These are phyloP conservation scores for Anodontia alba DNA, from an alignment of 2,888 invertebrate genomes.

Conservation along the genomic window DNA sequence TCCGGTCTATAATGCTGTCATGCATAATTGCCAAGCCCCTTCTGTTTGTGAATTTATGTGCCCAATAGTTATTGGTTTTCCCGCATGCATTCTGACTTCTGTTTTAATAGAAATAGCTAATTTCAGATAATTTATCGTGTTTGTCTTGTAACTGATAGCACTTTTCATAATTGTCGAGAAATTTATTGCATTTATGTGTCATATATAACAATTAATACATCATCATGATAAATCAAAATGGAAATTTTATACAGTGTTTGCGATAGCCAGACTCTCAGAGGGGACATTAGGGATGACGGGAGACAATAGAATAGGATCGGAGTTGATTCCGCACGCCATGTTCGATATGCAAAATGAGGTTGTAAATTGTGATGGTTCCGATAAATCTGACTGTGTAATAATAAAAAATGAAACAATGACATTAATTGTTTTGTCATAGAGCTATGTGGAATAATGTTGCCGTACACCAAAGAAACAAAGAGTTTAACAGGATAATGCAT, in stretches of 20 bases:
- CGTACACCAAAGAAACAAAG: neutral
- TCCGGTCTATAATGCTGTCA: neutral
- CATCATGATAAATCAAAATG: slow-evolving; percentile 62
- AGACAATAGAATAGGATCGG: slow-evolving; percentile 10
- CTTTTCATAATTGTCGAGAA: slow-evolving; percentile 51
- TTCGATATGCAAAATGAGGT: neutral
- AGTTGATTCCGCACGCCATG: slow-evolving; percentile 9
- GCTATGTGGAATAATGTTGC: neutral
- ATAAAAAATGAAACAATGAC: neutral
- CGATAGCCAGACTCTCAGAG: slow-evolving; percentile 11
- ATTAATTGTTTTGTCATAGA: neutral
- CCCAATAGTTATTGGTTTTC: neutral
- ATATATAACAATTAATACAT: slow-evolving; percentile 60
- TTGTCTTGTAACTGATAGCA: slow-evolving; percentile 51
- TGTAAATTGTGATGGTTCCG: slow-evolving; percentile 6
- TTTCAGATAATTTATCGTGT: slow-evolving; percentile 59
- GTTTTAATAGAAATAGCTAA: slow-evolving; percentile 56
- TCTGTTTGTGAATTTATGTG: neutral
- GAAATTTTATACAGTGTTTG: slow-evolving; percentile 47
- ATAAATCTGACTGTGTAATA: neutral
- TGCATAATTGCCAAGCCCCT: neutral
- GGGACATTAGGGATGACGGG: slow-evolving; percentile 6
- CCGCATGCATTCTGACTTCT: neutral
- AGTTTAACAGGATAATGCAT: too few species aligned
- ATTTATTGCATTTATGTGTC: slow-evolving; percentile 56